Conservation (phyloP, 2,113 vertebrate genomes). For the Synodontis membranacea region DNA sequence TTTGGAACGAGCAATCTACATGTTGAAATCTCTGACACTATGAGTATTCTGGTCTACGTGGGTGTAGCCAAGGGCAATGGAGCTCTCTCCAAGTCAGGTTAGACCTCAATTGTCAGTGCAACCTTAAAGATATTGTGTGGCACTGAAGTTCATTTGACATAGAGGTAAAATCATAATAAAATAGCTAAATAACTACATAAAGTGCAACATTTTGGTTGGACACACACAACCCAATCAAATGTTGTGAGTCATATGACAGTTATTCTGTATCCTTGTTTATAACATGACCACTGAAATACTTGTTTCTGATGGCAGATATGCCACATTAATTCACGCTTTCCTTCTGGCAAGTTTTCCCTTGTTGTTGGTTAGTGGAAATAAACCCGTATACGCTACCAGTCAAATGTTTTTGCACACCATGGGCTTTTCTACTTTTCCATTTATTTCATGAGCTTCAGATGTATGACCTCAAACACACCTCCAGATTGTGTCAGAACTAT, state of each 20-base stretch:
- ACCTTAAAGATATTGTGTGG: not conserved
- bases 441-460: no score
- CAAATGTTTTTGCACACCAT: no score
- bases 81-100: conserved; percentile 82
- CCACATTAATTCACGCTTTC: not conserved
- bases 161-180: not conserved
- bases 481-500: no score
- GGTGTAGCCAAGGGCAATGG: conserved; percentile 83
- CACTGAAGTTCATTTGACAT: conserved; percentile 1
- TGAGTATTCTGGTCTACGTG: conserved; percentile 85
- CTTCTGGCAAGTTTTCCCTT: not conserved
- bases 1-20: conserved; percentile 88
- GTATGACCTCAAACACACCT: no score
- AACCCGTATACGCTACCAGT: no score
- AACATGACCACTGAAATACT: not conserved
- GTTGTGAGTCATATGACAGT: not conserved
- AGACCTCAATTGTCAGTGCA: conserved; percentile 2
- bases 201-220: not conserved
- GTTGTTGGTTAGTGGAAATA: not conserved
- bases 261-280: not conserved
- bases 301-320: not conserved
- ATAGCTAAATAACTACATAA: not conserved
- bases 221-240: not conserved
- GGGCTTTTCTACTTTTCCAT: no score
- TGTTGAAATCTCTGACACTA: conserved; percentile 84